Conservation (phyloP, 2,113 vertebrate genomes). For the Pitta sordida region DNA sequence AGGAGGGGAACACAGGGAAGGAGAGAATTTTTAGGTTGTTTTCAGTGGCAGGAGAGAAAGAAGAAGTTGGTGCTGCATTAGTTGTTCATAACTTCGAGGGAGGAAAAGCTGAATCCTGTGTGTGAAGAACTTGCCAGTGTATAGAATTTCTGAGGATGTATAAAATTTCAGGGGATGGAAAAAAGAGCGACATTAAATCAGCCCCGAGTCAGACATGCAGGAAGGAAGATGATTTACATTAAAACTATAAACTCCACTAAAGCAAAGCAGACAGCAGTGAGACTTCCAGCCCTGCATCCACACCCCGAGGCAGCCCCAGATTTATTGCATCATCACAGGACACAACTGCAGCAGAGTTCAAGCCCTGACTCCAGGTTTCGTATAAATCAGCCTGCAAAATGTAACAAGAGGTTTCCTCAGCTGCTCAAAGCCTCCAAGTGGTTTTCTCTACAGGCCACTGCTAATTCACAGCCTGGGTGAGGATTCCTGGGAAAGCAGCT, state of each 20-base stretch:
- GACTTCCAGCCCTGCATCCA: not conserved
- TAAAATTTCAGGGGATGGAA: too few species aligned
- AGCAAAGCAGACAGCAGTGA: not conserved
- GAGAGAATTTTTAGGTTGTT: not conserved
- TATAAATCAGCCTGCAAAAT: constrained; percentile 2
- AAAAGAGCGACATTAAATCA: not conserved
- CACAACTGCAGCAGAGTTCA: not conserved
- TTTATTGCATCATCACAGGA: not conserved
- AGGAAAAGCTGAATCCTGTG: not conserved
- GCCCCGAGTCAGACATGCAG: not conserved
- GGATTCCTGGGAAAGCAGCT: not conserved
- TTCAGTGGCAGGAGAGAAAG: not conserved
- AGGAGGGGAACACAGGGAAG: not conserved
- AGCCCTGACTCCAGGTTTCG: not conserved
- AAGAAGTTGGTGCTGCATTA: not conserved
- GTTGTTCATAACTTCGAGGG: not conserved
- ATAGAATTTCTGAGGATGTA: not conserved
- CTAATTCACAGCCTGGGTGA: not conserved
- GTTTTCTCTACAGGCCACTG: not conserved
- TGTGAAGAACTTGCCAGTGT: not conserved
- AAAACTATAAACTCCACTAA: not conserved
- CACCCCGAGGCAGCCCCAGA: not conserved
- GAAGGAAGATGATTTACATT: not conserved
- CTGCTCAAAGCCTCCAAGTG: not conserved
- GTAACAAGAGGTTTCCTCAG: not conserved